Base-by-base conservation (phyloP, 1,140 invertebrate genomes). In the Drosophila obscura region DNA sequence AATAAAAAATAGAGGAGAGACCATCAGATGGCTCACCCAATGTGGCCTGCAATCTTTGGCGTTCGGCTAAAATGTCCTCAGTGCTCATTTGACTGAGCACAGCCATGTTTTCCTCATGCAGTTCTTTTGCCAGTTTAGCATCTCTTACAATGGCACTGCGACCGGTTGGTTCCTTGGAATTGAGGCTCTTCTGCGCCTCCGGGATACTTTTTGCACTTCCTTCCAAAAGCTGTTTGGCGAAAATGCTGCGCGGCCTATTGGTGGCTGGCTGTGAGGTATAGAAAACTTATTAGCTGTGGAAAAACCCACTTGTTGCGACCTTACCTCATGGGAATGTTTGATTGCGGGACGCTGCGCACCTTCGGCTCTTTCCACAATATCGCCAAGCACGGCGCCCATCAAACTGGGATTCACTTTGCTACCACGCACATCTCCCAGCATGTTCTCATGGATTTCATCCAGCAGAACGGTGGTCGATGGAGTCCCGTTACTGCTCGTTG, bases 11-110 rank as follows among this genome's bases (percentile, higher is more conserved):
- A 4, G n/a, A 2, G 7, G 2, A 4, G n/a, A 2, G 7, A 1
- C 1, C 15, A 39, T 39, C 9, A 5, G 11, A 0, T 22, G 6
- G 7, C 3, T 73, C 94, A 92, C 95, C 95, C 55, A 97, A 85
- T 11, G 91, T 93, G 19, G 93, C 91, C 2, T 97, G 78, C 35
- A 95, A 75, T 84, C 95, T 95, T 66, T 94, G 90, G 80, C 95
- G 94, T 92, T 97, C 96, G 53, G 94, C 92, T 16, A 96, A 77
- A 72, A 98, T 97, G 83, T 98, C 95, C 62, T 95, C 93, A 65
- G 94, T 89, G 2, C 93, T 94, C 96, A 98, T 96, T 80, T 93
- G 83, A 35, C 92, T 92, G 2, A 98, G 80, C 61, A 94, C 92
- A 79, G 94, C 90, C 0, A 96, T 19, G 92, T 98, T 98, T 92